These are phyloP conservation scores for Hermaeophaga mercurialis DNA, from an alignment of 2,888 invertebrate species.

Conservation along the genomic window DNA sequence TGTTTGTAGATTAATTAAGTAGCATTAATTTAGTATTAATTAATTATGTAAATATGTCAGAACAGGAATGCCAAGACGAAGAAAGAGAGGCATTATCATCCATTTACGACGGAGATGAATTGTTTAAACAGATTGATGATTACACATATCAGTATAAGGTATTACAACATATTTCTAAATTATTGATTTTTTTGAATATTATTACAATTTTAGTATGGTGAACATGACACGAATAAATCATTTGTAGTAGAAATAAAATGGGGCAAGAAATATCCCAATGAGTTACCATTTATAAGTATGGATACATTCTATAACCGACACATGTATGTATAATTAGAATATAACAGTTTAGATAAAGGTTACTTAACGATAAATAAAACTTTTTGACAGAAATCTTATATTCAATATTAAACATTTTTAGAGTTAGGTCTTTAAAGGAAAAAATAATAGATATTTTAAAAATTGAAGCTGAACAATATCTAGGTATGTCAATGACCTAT, in stretches of 20 bases:
- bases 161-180: conserved; percentile 33
- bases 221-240: conserved; percentile 77
- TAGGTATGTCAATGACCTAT: conserved; percentile 94
- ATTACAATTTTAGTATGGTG: conserved; percentile 69
- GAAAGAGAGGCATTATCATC: conserved; percentile 90
- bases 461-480: conserved; percentile 78
- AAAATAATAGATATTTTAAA: conserved; percentile 67
- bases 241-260: conserved; percentile 88
- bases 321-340: conserved; percentile 70
- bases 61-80: conserved; percentile 77
- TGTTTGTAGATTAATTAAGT: too few species aligned
- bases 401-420: conserved; percentile 52
- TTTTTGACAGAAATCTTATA: too few species aligned
- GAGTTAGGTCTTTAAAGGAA: conserved; percentile 72
- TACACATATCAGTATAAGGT: conserved; percentile 93
- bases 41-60: conserved; percentile 58
- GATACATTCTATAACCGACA: conserved; percentile 93
- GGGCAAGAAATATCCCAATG: conserved; percentile 85
- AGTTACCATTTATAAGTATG: conserved; percentile 80
- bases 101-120: conserved; percentile 91
- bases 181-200: background rate
- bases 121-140: conserved; percentile 79
- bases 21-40: too few species aligned
- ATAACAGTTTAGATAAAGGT: background rate
- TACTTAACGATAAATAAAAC: too few species aligned